phyloP scores from a whole-genome alignment of 1,140 invertebrate genomes.

The Chelonus insularis region DNA sequence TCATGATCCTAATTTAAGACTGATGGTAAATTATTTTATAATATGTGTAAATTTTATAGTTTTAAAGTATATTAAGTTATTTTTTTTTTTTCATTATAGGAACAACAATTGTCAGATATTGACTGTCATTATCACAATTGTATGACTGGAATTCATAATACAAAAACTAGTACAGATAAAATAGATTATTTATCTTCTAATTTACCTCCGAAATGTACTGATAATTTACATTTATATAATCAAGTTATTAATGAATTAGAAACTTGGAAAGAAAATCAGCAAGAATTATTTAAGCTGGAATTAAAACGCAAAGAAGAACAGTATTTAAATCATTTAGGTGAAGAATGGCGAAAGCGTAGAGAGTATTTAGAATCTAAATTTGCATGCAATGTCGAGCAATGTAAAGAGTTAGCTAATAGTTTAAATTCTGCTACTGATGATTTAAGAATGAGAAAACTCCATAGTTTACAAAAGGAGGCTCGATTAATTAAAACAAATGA shows the following conservation, averaged over 20 bases:
- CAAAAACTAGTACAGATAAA: slow-evolving; percentile 10
- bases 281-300: slow-evolving; percentile 56
- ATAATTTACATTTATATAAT: slow-evolving; percentile 20
- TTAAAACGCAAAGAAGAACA: slow-evolving; percentile 53
- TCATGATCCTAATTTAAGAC: slow-evolving; percentile 13
- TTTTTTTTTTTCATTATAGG: slow-evolving; percentile 21
- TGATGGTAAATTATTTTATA: neutral
- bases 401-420: slow-evolving; percentile 51
- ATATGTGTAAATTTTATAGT: no score
- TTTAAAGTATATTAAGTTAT: no score
- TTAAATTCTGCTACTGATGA: slow-evolving; percentile 53
- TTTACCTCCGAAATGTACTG: neutral
- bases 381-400: slow-evolving; percentile 48
- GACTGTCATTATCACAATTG: slow-evolving; percentile 41
- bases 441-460: slow-evolving; percentile 47
- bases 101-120: slow-evolving; percentile 20
- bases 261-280: slow-evolving; percentile 61
- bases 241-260: slow-evolving; percentile 60
- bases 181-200: slow-evolving; percentile 9
- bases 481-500: slow-evolving; percentile 50
- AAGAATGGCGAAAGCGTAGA: slow-evolving; percentile 54
- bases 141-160: slow-evolving; percentile 2
- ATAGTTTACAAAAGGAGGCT: slow-evolving; percentile 53
- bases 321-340: slow-evolving; percentile 50
- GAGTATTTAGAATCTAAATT: slow-evolving; percentile 53